Conservation (phyloP, 2,797 vertebrate genomes). For the Alouatta caraya region DNA sequence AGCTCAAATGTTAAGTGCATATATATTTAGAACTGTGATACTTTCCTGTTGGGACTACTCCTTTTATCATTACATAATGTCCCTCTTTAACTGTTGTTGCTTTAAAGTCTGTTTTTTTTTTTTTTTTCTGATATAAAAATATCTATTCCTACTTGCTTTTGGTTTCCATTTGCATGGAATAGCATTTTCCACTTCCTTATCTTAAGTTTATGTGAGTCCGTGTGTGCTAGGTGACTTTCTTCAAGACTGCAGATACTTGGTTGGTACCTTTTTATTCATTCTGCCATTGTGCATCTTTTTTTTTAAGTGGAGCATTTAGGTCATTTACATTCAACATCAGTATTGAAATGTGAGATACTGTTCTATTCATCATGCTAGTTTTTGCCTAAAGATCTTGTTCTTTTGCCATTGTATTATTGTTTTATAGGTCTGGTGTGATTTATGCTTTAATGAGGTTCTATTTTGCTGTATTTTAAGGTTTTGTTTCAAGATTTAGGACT, state of each 20-base stretch:
- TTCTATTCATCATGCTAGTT: background rate
- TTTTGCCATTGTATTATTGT: background rate
- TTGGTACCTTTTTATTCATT: background rate
- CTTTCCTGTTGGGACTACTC: background rate
- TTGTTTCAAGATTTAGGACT: background rate
- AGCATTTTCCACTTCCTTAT: background rate
- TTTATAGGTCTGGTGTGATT: background rate
- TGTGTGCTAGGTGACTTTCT: background rate
- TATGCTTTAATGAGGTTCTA: background rate
- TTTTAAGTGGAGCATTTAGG: background rate
- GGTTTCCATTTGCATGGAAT: background rate
- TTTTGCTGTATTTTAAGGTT: background rate
- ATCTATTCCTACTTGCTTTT: background rate
- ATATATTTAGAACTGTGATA: background rate
- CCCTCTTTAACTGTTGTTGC: background rate
- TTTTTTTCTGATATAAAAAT: background rate
- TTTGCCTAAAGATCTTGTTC: background rate
- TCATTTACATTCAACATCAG: background rate
- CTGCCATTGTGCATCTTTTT: background rate
- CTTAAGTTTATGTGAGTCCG: background rate
- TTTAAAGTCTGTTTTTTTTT: background rate
- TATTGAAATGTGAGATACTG: background rate
- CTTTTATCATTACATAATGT: background rate
- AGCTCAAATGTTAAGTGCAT: background rate
- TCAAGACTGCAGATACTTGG: background rate